Base-by-base conservation (phyloP, 2,113 vertebrate genomes). In the Dasypus novemcinctus region DNA sequence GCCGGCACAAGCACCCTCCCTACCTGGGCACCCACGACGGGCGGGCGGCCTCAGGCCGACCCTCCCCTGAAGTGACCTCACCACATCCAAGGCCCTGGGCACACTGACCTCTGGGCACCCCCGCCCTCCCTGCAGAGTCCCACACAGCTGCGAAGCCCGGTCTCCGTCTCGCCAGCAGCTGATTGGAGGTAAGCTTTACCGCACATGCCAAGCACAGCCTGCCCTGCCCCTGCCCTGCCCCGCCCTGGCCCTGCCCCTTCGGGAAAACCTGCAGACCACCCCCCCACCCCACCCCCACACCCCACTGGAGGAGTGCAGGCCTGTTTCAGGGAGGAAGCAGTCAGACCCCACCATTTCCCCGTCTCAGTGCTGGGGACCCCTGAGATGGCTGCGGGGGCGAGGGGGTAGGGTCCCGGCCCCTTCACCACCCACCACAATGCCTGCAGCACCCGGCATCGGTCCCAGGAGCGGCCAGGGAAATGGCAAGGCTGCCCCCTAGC, bases 401-500 rank as follows among this genome's bases (percentile, higher is more conserved):
- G 15, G 52, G 6, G 23, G 43, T 46, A 46, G 43, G 23, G 66
- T 4, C 12, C 57, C 1, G 41, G 11, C 54, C 0, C 2, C 46
- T 4, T 8, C 10, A 1, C 17, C 13, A 29, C 33, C 8, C 4
- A 3, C 7, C 10, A 7, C 1, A 3, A 57, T 21, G 54, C 6
- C 18, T 4, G 20, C 18, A 7, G 38, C 18, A 41, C 59, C 63
- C 18, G 52, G 54, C 4, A 38, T 2, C 5, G 25, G 15, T 14
- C 31, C 9, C 5, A 4, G 20, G 25, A 72, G 46, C 49, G 4
- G 46, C 61, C 20, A 5, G 9, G 25, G 14, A 86, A 87, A 92
- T n/a, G 75, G 33, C 90, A 57, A 29, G 75, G 75, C 33, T 23
- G 74, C 94, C 92, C 94, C 49, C 97, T 90, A 29, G 96, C 33